These are phyloP conservation scores for Ctenosaura bakeri DNA, from an alignment of 2,797 vertebrate species.

Conservation along the genomic window DNA sequence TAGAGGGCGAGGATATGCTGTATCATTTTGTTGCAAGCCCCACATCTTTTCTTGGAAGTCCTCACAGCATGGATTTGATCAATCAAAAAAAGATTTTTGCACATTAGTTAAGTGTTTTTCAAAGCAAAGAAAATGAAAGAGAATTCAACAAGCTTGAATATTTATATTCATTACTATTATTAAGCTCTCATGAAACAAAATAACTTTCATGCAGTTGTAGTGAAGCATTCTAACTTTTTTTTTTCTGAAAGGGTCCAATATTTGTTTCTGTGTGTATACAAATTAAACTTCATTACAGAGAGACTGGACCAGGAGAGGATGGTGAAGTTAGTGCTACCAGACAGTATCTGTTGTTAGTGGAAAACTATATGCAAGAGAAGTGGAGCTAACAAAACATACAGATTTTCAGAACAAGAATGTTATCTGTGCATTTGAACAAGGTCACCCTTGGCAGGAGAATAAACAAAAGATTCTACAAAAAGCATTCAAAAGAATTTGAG, in stretches of 20 bases:
- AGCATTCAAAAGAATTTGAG: background rate
- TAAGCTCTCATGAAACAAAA: background rate
- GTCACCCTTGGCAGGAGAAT: background rate
- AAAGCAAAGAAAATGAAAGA: no score
- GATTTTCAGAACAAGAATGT: conserved; percentile 14
- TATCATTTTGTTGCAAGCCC: background rate
- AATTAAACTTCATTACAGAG: conserved; percentile 47
- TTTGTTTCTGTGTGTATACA: conserved; percentile 70
- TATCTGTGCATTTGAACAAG: background rate
- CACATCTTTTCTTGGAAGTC: background rate
- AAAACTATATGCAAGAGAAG: conserved; percentile 28
- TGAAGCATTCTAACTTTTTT: background rate
- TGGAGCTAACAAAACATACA: conserved; percentile 60
- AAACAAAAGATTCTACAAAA: background rate
- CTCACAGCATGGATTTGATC: background rate
- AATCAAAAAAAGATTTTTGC: background rate
- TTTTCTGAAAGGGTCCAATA: conserved; percentile 18
- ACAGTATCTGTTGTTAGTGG: conserved; percentile 34
- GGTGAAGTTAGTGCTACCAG: conserved; percentile 32
- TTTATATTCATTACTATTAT: background rate
- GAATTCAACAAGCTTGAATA: no score
- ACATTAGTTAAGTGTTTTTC: background rate
- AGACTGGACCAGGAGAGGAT: conserved; percentile 43
- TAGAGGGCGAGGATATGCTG: background rate
- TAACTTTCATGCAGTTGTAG: background rate